These are phyloP conservation scores for Drosophila glabriapex DNA, from an alignment of 2,888 invertebrate species.

Conservation along the genomic window DNA sequence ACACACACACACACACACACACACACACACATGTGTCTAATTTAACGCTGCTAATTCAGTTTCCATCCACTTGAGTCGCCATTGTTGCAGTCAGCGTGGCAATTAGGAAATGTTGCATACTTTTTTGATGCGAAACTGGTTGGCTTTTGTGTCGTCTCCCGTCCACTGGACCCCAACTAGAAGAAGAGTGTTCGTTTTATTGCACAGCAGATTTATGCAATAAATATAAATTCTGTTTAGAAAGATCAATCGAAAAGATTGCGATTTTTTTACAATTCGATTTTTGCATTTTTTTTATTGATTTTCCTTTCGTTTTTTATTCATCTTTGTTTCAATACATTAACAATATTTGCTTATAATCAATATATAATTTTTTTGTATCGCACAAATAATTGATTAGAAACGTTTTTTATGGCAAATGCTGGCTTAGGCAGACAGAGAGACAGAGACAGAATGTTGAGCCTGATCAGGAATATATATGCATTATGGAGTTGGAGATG, in stretches of 20 bases:
- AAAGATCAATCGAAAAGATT: background rate
- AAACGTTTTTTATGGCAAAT: background rate
- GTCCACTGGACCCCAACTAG: background rate
- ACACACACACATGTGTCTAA: background rate
- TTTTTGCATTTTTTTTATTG: background rate
- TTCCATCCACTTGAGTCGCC: constrained; percentile 27
- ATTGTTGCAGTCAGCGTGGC: constrained; percentile 20
- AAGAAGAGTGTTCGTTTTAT: background rate
- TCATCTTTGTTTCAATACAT: background rate
- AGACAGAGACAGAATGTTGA: background rate
- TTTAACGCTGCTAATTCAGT: constrained; percentile 41
- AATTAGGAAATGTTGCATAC: constrained; percentile 41
- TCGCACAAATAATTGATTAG: background rate
- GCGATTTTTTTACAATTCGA: background rate
- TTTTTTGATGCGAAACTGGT: constrained; percentile 8
- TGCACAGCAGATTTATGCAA: background rate
- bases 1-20: background rate
- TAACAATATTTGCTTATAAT: background rate
- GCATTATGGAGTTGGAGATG: background rate
- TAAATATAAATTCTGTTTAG: background rate
- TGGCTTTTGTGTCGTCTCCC: background rate
- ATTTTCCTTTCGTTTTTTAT: background rate
- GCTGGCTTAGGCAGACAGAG: background rate
- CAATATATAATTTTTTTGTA: background rate
- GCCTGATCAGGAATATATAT: background rate